Evolutionary conservation across 2,888 invertebrate genomes (phyloP).

Genomic region (Drosophila lutescens): DNA sequence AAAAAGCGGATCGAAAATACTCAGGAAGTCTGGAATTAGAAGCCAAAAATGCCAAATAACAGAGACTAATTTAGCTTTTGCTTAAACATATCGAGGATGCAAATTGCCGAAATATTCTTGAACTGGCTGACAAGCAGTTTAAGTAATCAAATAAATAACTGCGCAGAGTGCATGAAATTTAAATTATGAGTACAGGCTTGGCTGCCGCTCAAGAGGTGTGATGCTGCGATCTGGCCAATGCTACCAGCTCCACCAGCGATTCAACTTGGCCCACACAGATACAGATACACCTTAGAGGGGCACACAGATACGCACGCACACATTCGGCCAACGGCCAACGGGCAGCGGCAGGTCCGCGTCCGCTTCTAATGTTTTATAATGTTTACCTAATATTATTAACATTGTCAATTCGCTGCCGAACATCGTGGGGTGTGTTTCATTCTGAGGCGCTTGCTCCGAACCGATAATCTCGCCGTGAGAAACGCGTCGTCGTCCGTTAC

Average conservation of each 20-base stretch:
- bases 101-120: constrained; percentile 32
- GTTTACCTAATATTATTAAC: constrained; percentile 82
- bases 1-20: not conserved
- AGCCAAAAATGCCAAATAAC: not conserved
- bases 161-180: constrained; percentile 32
- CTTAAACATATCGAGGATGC: constrained; percentile 23
- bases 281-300: not conserved
- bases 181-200: constrained; percentile 36
- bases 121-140: constrained; percentile 27
- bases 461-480: constrained; percentile 51
- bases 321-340: not conserved
- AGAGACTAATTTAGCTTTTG: constrained; percentile 5
- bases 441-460: constrained; percentile 72
- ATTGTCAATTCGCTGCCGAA: constrained; percentile 82
- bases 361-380: constrained; percentile 82
- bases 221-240: constrained; percentile 34
- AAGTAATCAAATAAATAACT: constrained; percentile 39
- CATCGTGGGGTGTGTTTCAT: constrained; percentile 83
- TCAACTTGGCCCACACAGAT: constrained; percentile 7
- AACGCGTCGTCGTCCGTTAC: constrained; percentile 53
- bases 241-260: constrained; percentile 15
- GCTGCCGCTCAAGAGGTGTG: constrained; percentile 43
- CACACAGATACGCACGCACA: constrained; percentile 34
- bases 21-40: constrained; percentile 23
- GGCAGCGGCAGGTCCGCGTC: constrained; percentile 41